phyloP scores from a whole-genome alignment of 2,797 vertebrate genomes.

The Poeciliopsis gracilis region DNA sequence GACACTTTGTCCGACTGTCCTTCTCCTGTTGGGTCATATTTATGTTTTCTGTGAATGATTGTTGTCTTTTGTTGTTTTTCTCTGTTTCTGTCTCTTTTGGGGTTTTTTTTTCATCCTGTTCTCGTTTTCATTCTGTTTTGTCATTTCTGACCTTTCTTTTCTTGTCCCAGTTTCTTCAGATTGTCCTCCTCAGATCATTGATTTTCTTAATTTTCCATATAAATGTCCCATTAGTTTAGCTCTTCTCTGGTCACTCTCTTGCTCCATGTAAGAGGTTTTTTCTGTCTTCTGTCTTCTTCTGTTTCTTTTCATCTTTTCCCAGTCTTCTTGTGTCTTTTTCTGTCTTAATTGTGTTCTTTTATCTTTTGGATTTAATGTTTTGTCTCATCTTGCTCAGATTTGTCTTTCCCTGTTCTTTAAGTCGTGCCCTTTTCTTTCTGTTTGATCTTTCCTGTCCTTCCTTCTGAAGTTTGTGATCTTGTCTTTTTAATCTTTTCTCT shows the following conservation, averaged over 20 bases:
- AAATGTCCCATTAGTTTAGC: neutral
- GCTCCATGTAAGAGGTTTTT: neutral
- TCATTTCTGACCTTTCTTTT: neutral
- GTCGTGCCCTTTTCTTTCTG: neutral
- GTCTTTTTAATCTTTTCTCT: neutral
- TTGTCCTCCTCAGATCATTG: neutral
- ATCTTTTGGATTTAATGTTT: conserved; percentile 7
- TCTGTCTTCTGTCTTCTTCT: neutral
- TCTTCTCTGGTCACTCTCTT: neutral
- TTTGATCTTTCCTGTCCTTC: conserved; percentile 6
- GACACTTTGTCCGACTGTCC: conserved; percentile 2
- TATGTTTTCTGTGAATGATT: conserved; percentile 7
- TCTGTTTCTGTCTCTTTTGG: neutral
- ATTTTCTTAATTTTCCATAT: neutral
- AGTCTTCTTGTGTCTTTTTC: neutral
- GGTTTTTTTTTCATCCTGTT: neutral
- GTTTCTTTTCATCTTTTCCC: neutral
- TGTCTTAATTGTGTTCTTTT: conserved; percentile 4
- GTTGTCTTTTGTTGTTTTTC: neutral
- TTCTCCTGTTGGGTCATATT: neutral
- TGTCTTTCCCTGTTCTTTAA: neutral
- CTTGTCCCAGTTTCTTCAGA: neutral
- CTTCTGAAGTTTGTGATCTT: neutral
- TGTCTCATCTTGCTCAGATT: neutral
- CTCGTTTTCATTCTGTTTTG: neutral